Base-by-base conservation (phyloP, 1,140 invertebrate species). In the Metaphire vulgaris region DNA sequence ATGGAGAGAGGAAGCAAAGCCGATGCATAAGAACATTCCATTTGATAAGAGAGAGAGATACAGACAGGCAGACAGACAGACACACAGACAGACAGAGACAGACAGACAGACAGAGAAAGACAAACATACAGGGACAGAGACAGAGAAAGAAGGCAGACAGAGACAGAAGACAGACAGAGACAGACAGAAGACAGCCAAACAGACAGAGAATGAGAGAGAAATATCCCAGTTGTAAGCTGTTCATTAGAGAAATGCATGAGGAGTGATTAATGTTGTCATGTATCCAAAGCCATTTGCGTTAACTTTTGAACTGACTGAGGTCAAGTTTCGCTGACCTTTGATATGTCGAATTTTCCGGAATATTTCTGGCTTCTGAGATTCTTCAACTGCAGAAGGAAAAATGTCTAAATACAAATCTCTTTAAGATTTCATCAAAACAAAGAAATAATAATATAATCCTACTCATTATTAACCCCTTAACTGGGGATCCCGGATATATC, bases 71-170 rank as follows among this genome's bases (percentile, higher is more conserved):
- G 68, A 69, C 6, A 69, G 68, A 69, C 6, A 69, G 68, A 69
- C 6, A 69, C 6, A 69, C 6, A 69, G 69, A 70, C n/a, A 70
- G 69, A 70, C n/a, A 70, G 69, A 70, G 69, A 70, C n/a, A 70
- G 69, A 70, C n/a, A 70, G 69, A 70, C n/a, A 70, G 69, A 70
- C n/a, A 70, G 69, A 70, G 69, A 70, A 30, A 70, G 69, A 32
- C n/a, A 70, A 14, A 70, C 1, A 2, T 6, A 56, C 6, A 56
- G 41, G 21, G 41, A 56, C 6, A 56, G 41, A 56, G 21, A 56
- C 6, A 56, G 41, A 56, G 41, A 56, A 56, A 56, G 41, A 56
- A 72, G 26, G 21, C 6, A 56, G 41, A 56, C 6, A 56, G 41
- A 56, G 41, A 56, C 6, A 56, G 41, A n/a, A 56, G 41, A 56